phyloP scores from a whole-genome alignment of 2,113 vertebrate species.

The Oryctolagus cuniculus region mOryCun1.1 NC_091435.1:8480501-8481000 shows the following conservation, averaged over 20 bases:
- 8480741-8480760: neutral
- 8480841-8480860: neutral
- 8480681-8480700: neutral
- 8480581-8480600: neutral
- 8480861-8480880: neutral
- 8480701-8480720: neutral
- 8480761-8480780: no score
- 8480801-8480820: neutral
- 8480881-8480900: neutral
- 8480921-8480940: neutral
- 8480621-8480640: no score
- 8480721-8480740: neutral
- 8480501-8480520: neutral
- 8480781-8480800: neutral
- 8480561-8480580: neutral
- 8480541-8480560: neutral
- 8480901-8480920: neutral
- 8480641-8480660: no score
- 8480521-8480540: neutral
- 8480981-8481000: neutral
- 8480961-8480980: neutral
- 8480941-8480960: neutral
- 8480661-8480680: neutral
- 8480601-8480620: no score
- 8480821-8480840: neutral